Conservation (phyloP, 1,140 invertebrate species). For the Trichogramma pretiosum region DNA sequence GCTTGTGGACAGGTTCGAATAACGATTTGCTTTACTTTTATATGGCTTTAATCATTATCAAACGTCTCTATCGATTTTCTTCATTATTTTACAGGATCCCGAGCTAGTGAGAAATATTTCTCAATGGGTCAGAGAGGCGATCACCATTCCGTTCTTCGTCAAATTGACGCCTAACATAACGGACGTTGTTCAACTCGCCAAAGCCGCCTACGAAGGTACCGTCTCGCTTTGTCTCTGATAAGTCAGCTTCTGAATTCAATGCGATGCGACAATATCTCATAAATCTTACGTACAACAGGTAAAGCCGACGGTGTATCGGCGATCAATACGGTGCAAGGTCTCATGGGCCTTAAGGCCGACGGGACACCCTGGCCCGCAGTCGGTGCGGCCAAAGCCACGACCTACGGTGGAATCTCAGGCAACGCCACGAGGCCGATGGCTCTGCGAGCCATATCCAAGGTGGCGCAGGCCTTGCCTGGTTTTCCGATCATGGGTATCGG, state of each 20-base stretch:
- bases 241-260: no score
- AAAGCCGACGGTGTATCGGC: constrained; percentile 90
- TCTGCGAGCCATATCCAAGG: constrained; percentile 77
- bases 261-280: no score
- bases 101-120: constrained; percentile 83
- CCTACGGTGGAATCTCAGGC: constrained; percentile 93
- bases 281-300: constrained; percentile 48
- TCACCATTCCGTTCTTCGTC: constrained; percentile 94
- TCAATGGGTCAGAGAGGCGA: constrained; percentile 73
- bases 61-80: neutral
- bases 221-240: no score
- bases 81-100: constrained; percentile 58
- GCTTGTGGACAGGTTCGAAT: constrained; percentile 83
- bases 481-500: constrained; percentile 92
- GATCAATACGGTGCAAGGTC: constrained; percentile 90
- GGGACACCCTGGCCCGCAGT: constrained; percentile 85
- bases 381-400: constrained; percentile 72
- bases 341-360: constrained; percentile 80
- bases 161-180: constrained; percentile 98
- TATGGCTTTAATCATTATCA: neutral
- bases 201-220: constrained; percentile 78
- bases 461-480: constrained; percentile 71
- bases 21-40: constrained; percentile 14
- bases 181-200: constrained; percentile 80
- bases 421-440: constrained; percentile 92